Evolutionary conservation across 1,140 invertebrate species (phyloP).

Genomic region (Micrasema minimum): DNA sequence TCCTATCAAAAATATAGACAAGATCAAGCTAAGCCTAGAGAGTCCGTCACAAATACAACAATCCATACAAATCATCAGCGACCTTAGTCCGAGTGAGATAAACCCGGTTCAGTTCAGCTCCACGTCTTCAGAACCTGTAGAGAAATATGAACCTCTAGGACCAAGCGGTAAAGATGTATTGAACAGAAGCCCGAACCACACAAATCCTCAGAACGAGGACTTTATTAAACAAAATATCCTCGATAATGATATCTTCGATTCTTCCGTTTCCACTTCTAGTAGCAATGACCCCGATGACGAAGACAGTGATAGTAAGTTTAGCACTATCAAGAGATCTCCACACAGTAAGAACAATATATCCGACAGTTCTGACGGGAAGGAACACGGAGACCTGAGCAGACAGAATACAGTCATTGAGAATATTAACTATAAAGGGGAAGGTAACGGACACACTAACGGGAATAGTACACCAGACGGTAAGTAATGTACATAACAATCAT

Average conservation of each 20-base stretch:
- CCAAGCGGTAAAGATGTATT: conserved; percentile 18
- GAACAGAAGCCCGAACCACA: conserved; percentile 57
- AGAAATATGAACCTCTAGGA: conserved; percentile 56
- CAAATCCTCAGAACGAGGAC: conserved; percentile 56
- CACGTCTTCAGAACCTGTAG: conserved; percentile 59
- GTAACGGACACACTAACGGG: conserved; percentile 57
- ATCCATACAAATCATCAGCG: conserved; percentile 60
- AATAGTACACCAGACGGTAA: conserved; percentile 61
- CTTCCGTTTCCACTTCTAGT: conserved; percentile 61
- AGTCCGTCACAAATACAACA: conserved; percentile 66
- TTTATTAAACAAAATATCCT: conserved; percentile 67
- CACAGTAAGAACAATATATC: conserved; percentile 68
- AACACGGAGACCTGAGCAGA: conserved; percentile 58
- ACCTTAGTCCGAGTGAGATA: conserved; percentile 62
- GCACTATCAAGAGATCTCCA: conserved; percentile 75
- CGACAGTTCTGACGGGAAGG: conserved; percentile 54
- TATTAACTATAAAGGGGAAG: conserved; percentile 63
- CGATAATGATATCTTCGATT: conserved; percentile 66
- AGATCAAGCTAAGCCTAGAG: conserved; percentile 65
- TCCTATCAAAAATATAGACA: conserved; percentile 65
- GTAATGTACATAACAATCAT: conserved; percentile 12
- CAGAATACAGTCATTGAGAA: conserved; percentile 67
- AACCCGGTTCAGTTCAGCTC: conserved; percentile 59
- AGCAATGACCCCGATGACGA: conserved; percentile 70
- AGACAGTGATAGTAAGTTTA: conserved; percentile 73